Evolutionary conservation across 1,140 invertebrate genomes (phyloP).

Genomic region (Diploscapter pachys): DNA sequence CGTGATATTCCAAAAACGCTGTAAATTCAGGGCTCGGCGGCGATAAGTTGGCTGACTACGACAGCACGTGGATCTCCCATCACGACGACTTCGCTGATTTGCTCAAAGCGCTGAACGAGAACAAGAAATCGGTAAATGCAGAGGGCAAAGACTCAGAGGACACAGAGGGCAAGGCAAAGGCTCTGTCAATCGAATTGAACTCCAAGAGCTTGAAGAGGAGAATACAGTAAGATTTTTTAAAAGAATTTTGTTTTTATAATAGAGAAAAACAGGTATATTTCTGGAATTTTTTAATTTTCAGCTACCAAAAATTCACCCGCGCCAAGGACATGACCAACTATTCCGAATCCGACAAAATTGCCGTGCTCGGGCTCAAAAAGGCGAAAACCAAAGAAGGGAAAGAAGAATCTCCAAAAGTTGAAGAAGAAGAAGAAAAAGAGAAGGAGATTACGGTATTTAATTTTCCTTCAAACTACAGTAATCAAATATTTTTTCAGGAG

Average conservation of each 20-base stretch:
- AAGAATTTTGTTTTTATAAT: neutral
- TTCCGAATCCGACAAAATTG: slow-evolving; percentile 30
- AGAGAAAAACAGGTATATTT: too few relatives aligned
- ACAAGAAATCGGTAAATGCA: slow-evolving; percentile 11
- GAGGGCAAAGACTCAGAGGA: slow-evolving; percentile 12
- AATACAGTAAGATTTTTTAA: slow-evolving; percentile 31
- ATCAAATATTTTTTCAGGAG: slow-evolving; percentile 2
- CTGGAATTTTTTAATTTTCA: slow-evolving; percentile 11
- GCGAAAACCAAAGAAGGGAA: slow-evolving; percentile 13
- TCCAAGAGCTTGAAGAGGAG: slow-evolving; percentile 28
- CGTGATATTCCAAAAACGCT: too few relatives aligned
- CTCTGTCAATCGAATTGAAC: slow-evolving; percentile 29
- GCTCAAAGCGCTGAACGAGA: slow-evolving; percentile 45
- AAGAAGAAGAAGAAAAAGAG: neutral
- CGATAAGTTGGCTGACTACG: slow-evolving; percentile 35
- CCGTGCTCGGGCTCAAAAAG: slow-evolving; percentile 27
- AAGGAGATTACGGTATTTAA: slow-evolving; percentile 9
- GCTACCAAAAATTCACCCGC: slow-evolving; percentile 41
- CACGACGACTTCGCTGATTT: slow-evolving; percentile 54
- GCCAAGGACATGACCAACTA: slow-evolving; percentile 36
- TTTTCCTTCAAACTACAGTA: neutral
- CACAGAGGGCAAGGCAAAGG: slow-evolving; percentile 19
- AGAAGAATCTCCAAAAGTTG: neutral
- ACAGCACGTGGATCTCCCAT: slow-evolving; percentile 49
- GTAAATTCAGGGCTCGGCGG: slow-evolving; percentile 34